Evolutionary conservation across 1,140 invertebrate genomes (phyloP).

Genomic region (Caenorhabditis elegans): WBcel235 BX284605.5:12780001-12780500

Average conservation of each 20-base stretch:
- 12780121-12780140: slow-evolving; percentile 1
- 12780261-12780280: background rate
- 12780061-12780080: too few species aligned
- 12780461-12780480: slow-evolving; percentile 68
- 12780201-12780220: background rate
- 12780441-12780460: slow-evolving; percentile 88
- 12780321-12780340: too few species aligned
- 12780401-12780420: slow-evolving; percentile 84
- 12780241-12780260: background rate
- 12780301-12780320: too few species aligned
- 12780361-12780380: too few species aligned
- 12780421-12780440: slow-evolving; percentile 88
- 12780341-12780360: too few species aligned
- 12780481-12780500: background rate
- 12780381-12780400: slow-evolving; percentile 79
- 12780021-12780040: slow-evolving; percentile 31
- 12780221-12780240: background rate
- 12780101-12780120: slow-evolving; percentile 40
- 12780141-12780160: background rate
- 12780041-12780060: slow-evolving; percentile 36
- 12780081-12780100: too few species aligned
- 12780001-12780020: slow-evolving; percentile 37
- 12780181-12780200: slow-evolving; percentile 40
- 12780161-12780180: slow-evolving; percentile 23
- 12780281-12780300: too few species aligned